Base-by-base conservation (phyloP, 2,888 invertebrate genomes). In the Lacanobia wlatinum region DNA sequence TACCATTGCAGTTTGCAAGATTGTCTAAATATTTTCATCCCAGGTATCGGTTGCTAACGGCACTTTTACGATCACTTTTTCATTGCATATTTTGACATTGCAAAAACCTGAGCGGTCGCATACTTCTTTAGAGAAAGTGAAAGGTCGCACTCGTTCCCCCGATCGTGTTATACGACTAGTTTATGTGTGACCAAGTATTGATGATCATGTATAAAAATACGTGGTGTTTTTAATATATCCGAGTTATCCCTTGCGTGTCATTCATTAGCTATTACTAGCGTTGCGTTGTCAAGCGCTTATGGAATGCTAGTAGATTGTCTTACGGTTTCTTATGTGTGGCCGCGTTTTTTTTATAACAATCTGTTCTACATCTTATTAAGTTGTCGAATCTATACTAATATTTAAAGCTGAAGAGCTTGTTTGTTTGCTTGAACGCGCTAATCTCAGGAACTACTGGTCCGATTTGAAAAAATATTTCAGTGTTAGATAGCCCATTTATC, bases 51-150 rank as follows among this genome's bases (percentile, higher is more conserved):
- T 64, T 76, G 46, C 60, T 70, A 64, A 76, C 82, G 64, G 61
- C 10, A 61, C 50, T 64, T 75, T 64, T 79, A 65, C 56, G 34
- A 71, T 40, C 18, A 62, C 48, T 68, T 65, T 81, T 78, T 73
- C 40, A 28, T 78, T 83, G 28, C 52, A 66, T 78, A 81, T 84
- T 87, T 83, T 84, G 78, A 73, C 78, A 76, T 83, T 86, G 87
- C 87, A 87, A 87, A 90, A 88, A 72, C 82, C 81, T 80, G 82
- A 83, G 85, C 83, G 75, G 84, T 82, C 87, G 87, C 88, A 90
- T 89, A 90, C 87, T 90, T 91, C 87, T 87, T 77, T 77, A 87
- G 91, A 90, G 94, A 94, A 94, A 94, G 94, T 94, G 93, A 94
- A 92, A 94, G 94, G 94, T 93, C 92, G 92, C 72, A 84, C 87